These are phyloP conservation scores for Phyllopteryx taeniolatus DNA, from an alignment of 2,113 vertebrate species.

Conservation along the genomic window DNA sequence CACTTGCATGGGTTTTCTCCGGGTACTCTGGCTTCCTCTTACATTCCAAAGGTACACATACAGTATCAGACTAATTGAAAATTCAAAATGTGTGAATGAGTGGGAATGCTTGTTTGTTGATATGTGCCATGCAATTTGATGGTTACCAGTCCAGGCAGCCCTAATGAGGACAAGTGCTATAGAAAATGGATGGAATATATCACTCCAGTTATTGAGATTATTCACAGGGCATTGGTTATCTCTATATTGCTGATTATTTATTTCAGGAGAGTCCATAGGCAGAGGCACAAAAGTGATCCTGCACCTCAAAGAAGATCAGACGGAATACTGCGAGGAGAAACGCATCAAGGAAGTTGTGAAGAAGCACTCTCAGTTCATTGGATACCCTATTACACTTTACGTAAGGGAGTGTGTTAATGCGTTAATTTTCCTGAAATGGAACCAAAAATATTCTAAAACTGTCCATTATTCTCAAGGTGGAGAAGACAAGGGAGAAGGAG, in stretches of 20 bases:
- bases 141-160: no score
- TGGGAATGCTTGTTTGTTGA: no score
- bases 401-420: slow-evolving; percentile 60
- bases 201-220: background rate
- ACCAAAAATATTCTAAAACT: background rate
- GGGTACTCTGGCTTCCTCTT: no score
- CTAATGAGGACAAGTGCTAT: no score
- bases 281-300: slow-evolving; percentile 78
- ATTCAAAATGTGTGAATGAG: no score
- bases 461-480: slow-evolving; percentile 71
- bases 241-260: background rate
- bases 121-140: no score
- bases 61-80: no score
- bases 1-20: no score
- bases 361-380: slow-evolving; percentile 83
- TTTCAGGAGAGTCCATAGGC: slow-evolving; percentile 68
- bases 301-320: slow-evolving; percentile 79
- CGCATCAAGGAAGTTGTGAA: slow-evolving; percentile 80
- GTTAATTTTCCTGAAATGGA: background rate
- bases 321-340: slow-evolving; percentile 79
- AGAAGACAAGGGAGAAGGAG: slow-evolving; percentile 88
- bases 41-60: no score
- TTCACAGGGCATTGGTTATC: background rate
- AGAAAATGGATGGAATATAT: background rate
- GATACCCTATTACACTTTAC: slow-evolving; percentile 80